phyloP scores from a whole-genome alignment of 2,888 invertebrate genomes.

The Eristalis intricaria region DNA sequence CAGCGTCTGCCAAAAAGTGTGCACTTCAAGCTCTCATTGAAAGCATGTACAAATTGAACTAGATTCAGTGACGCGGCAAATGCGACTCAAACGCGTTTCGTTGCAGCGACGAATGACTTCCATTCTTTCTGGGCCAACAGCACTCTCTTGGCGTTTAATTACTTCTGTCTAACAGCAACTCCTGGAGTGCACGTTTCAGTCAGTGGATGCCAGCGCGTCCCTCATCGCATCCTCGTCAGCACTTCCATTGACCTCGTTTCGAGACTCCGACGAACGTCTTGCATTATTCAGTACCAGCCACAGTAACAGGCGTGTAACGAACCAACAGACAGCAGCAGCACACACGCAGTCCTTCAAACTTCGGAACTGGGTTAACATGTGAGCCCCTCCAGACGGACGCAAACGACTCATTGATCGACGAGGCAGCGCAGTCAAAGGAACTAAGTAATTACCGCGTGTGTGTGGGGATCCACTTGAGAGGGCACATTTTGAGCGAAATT shows the following conservation, averaged over 20 bases:
- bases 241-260: background rate
- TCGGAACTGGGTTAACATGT: background rate
- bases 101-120: background rate
- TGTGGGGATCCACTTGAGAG: slow-evolving; percentile 1
- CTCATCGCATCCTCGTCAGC: background rate
- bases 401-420: slow-evolving; percentile 22
- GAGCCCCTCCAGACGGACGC: background rate
- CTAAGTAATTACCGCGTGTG: slow-evolving; percentile 40
- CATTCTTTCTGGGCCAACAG: background rate
- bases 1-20: background rate
- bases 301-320: background rate
- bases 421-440: slow-evolving; percentile 25
- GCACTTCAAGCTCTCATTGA: background rate
- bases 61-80: background rate
- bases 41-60: background rate
- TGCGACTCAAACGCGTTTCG: no score
- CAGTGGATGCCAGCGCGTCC: background rate
- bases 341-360: background rate
- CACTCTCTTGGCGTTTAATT: background rate
- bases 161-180: background rate
- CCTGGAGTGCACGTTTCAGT: background rate
- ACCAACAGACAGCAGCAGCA: background rate
- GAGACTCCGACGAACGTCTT: background rate
- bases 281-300: background rate
- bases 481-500: background rate